A percentile compares a stretch with the other conserved stretches of the same genome.
Evolutionary conservation across 2,113 vertebrate species (phyloP).

Genomic region (Alligator mississippiensis): DNA sequence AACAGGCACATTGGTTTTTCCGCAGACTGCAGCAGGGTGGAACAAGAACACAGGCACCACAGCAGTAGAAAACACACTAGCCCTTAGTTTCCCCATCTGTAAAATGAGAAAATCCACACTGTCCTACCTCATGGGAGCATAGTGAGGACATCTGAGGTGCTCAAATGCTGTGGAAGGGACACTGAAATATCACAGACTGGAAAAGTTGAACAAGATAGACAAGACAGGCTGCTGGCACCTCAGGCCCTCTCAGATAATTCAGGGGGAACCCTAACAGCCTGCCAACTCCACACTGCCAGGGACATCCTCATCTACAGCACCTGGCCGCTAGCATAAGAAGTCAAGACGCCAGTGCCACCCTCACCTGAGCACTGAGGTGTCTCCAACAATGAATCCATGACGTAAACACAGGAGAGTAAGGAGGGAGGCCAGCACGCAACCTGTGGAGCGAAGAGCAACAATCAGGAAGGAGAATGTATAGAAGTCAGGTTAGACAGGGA

Average conservation of each 20-base stretch:
- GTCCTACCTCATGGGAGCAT: background rate
- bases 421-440: constrained; percentile 85
- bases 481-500: background rate
- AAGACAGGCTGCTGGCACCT: background rate
- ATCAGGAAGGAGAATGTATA: background rate
- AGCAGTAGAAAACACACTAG: no score
- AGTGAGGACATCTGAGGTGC: background rate
- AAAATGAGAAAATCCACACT: background rate
- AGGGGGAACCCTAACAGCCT: background rate
- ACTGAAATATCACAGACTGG: background rate
- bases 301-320: background rate
- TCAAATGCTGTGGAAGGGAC: background rate
- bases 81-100: background rate
- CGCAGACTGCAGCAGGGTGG: no score
- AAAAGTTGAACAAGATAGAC: background rate
- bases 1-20: no score
- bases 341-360: background rate
- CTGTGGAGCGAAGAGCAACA: constrained; percentile 60
- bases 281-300: background rate
- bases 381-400: constrained; percentile 91
- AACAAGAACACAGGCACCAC: no score
- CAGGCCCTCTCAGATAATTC: background rate
- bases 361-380: constrained; percentile 84
- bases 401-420: constrained; percentile 81
- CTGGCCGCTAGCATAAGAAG: no score